These are phyloP conservation scores for Myathropa florea DNA, from an alignment of 2,888 invertebrate genomes.

Conservation along the genomic window DNA sequence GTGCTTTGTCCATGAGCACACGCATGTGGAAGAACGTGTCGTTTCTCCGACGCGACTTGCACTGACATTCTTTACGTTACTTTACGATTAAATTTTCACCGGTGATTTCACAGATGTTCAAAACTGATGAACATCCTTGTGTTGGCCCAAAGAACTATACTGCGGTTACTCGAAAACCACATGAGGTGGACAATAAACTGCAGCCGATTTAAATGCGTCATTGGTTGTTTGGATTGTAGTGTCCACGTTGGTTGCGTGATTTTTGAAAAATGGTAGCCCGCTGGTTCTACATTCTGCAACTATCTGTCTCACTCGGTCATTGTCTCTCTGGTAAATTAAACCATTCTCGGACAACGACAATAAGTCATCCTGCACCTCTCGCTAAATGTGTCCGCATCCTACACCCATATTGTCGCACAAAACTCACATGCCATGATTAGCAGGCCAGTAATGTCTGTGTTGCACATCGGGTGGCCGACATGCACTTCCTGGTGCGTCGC, in stretches of 20 bases:
- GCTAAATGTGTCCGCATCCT: slow-evolving; percentile 39
- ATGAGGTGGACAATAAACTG: slow-evolving; percentile 35
- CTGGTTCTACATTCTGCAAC: slow-evolving; percentile 25
- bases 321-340: slow-evolving; percentile 60
- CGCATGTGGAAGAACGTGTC: not conserved
- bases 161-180: slow-evolving; percentile 34
- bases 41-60: not conserved
- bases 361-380: slow-evolving; percentile 39
- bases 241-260: slow-evolving; percentile 46
- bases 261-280: slow-evolving; percentile 38
- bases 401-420: slow-evolving; percentile 40
- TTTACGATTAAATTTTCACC: not conserved
- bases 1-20: not conserved
- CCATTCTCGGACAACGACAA: slow-evolving; percentile 47
- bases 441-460: slow-evolving; percentile 57
- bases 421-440: slow-evolving; percentile 62
- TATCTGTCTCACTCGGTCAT: slow-evolving; percentile 48
- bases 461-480: slow-evolving; percentile 68
- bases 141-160: slow-evolving; percentile 1
- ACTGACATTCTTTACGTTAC: not conserved
- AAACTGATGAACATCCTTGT: not conserved
- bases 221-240: slow-evolving; percentile 3
- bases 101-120: slow-evolving; percentile 38
- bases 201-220: slow-evolving; percentile 23
- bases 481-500: slow-evolving; percentile 66